These are phyloP conservation scores for Apodemia hepburni DNA, from an alignment of 2,888 invertebrate species.

Conservation along the genomic window DNA sequence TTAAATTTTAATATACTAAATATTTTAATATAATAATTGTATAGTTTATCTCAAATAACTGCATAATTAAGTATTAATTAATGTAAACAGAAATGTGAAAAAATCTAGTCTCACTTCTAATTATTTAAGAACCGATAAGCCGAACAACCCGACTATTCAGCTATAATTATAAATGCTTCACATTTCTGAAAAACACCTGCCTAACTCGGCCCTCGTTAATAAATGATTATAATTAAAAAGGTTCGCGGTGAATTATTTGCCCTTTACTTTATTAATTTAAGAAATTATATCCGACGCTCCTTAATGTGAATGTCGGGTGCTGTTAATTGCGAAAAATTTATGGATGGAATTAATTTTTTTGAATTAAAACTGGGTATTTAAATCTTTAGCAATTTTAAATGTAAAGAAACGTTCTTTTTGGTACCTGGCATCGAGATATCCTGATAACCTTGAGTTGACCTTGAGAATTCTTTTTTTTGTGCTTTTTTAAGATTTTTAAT, in stretches of 20 bases:
- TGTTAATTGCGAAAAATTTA: conserved; percentile 14
- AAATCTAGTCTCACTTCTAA: neutral
- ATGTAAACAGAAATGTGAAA: too few species aligned
- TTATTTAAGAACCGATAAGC: conserved; percentile 13
- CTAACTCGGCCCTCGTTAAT: conserved; percentile 25
- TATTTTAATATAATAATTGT: too few species aligned
- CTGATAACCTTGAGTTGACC: too few species aligned
- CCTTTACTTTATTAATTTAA: conserved; percentile 40
- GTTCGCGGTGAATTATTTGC: conserved; percentile 44
- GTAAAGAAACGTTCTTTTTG: too few species aligned
- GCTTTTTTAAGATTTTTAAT: too few species aligned
- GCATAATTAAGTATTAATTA: too few species aligned
- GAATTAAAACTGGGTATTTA: too few species aligned
- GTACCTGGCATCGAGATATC: too few species aligned
- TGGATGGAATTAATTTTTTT: conserved; percentile 6
- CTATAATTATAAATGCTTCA: conserved; percentile 16
- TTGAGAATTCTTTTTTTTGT: too few species aligned
- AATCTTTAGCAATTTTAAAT: too few species aligned
- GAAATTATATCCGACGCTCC: conserved; percentile 34
- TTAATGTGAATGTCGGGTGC: conserved; percentile 37
- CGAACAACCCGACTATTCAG: conserved; percentile 4
- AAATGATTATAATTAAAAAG: conserved; percentile 51
- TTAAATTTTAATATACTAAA: too few species aligned
- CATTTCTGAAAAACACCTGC: conserved; percentile 20
- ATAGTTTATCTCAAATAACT: too few species aligned